phyloP scores from a whole-genome alignment of 2,888 invertebrate genomes.

The Eledona agricola region DNA sequence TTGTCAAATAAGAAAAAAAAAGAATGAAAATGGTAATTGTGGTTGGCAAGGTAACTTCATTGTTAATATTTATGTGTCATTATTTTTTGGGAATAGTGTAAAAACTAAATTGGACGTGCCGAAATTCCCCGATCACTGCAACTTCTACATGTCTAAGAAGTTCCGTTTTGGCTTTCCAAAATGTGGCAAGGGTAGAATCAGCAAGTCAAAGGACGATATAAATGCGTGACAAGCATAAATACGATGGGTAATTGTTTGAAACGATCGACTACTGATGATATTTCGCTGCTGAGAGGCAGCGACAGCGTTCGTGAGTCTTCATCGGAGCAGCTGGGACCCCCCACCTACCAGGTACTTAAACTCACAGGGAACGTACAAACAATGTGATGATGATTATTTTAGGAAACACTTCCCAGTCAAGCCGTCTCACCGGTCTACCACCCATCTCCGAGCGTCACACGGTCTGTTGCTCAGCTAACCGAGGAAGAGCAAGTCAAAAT shows the following conservation, averaged over 20 bases:
- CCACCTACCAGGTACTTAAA: constrained; percentile 66
- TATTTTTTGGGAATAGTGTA: constrained; percentile 41
- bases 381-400: constrained; percentile 33
- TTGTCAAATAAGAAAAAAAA: constrained; percentile 41
- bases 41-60: constrained; percentile 41
- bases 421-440: constrained; percentile 72
- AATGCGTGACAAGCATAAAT: constrained; percentile 55
- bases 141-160: constrained; percentile 41
- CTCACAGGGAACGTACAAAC: neutral
- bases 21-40: constrained; percentile 42
- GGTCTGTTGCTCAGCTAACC: constrained; percentile 71
- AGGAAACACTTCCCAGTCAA: constrained; percentile 62
- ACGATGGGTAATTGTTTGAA: constrained; percentile 78
- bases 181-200: constrained; percentile 44
- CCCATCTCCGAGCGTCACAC: constrained; percentile 71
- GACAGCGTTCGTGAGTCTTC: constrained; percentile 67
- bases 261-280: constrained; percentile 71
- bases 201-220: constrained; percentile 48
- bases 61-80: constrained; percentile 44
- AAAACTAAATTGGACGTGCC: constrained; percentile 31
- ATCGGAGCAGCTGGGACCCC: constrained; percentile 68
- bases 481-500: constrained; percentile 88
- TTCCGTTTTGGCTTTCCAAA: constrained; percentile 43
- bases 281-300: constrained; percentile 69
- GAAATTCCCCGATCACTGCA: constrained; percentile 29